Evolutionary conservation across 2,888 invertebrate genomes (phyloP), one percentile per base, ranked within the genome.

Genomic region (Ectemnius lituratus): DNA sequence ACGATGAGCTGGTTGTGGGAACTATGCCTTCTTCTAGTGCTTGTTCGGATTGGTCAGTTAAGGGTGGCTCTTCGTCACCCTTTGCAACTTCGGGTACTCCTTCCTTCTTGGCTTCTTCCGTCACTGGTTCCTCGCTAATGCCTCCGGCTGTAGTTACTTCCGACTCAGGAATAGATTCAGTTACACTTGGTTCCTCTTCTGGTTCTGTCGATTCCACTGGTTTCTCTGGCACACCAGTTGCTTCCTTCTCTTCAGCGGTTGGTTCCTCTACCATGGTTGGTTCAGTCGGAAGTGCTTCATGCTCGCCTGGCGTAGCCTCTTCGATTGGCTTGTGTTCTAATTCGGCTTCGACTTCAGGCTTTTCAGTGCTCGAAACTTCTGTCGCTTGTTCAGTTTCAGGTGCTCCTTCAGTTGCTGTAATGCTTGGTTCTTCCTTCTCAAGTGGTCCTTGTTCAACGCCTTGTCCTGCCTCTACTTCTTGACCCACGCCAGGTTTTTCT

Each of bases 301-400:
- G 67, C 45, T 68, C 63, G 27, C 56, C 13, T 23, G 46, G 62
- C 62, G 78, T 73, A 23, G 68, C 52, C 73, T 81, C 78, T 59
- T 82, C 80, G 23, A 67, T 69, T 20, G 75, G 70, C 58, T 73
- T 73, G 62, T 47, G 57, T 75, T 79, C 76, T 20, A 73, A 59
- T 72, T 77, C 77, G 6, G 66, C 67, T 62, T 67, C 77, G 6
- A 67, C 67, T 62, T 67, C 60, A 3, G 52, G 73, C 74, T 68
- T 71, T 28, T 78, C 80, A 2, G 77, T 78, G 13, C 63, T 52
- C n/a, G 73, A 65, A 58, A 74, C 23, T 57, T 75, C 76, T 16
- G 58, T 70, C 68, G 62, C 18, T 72, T 20, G 64, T 68, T 47
- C 73, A 3, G 37, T 60, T 46, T 60, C 46, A 14, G 28, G 45